These are phyloP conservation scores for Alectoris magna DNA, from an alignment of 2,797 vertebrate species.

Conservation along the genomic window DNA sequence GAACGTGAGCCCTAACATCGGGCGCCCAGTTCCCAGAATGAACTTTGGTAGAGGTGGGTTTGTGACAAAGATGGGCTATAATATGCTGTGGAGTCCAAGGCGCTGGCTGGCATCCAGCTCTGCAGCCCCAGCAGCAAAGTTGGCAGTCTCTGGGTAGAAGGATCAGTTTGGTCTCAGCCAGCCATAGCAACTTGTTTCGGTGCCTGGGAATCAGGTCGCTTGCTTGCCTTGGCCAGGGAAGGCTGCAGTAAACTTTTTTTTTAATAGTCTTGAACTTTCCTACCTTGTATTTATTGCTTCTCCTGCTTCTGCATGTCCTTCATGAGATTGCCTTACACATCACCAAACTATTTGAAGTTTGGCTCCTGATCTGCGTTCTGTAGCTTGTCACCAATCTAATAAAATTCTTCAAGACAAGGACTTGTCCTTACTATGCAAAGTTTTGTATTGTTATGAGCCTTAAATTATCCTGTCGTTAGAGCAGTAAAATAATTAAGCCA, in stretches of 20 bases:
- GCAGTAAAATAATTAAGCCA: background rate
- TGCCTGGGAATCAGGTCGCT: background rate
- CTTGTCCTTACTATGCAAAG: background rate
- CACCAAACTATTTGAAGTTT: background rate
- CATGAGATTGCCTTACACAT: background rate
- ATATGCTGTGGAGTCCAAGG: rapidly evolving
- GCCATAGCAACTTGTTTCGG: background rate
- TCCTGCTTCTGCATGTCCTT: background rate
- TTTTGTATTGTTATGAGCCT: background rate
- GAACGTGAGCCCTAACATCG: background rate
- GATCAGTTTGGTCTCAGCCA: background rate
- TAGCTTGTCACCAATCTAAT: background rate
- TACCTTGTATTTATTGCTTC: background rate
- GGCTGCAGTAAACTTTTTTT: background rate
- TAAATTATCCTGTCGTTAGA: background rate
- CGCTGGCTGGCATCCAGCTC: background rate
- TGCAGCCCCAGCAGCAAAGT: background rate
- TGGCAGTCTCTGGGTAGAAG: background rate
- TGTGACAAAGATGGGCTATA: background rate
- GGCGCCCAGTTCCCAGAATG: rapidly evolving
- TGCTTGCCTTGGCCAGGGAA: background rate
- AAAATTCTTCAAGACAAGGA: background rate
- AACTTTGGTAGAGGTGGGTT: rapidly evolving
- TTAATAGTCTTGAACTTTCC: background rate
- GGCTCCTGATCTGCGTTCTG: background rate